Base-by-base conservation (phyloP, 2,113 vertebrate species). In the Osmerus mordax region DNA sequence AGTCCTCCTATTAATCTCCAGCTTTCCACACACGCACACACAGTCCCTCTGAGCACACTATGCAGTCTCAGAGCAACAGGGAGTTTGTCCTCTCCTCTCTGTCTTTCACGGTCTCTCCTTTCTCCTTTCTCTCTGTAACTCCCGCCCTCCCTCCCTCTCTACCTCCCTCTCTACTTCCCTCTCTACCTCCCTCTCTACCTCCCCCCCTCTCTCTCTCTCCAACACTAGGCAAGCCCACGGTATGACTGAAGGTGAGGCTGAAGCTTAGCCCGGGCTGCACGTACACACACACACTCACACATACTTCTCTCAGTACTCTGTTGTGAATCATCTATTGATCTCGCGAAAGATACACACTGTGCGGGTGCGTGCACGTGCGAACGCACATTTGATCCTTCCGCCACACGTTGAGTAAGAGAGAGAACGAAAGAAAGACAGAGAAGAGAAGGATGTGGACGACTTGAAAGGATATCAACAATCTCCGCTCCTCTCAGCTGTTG, bases 281-380 rank as follows among this genome's bases (percentile, higher is more conserved):
- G 14, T n/a, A 64, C 58, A n/a, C 28, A 67, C 53, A 32, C 23
- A 47, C 53, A 58, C 52, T 52, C 58, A n/a, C 28, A 67, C 63
- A 65, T 16, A 65, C 19, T 11, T 18, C 47, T 36, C 36, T 60
- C 51, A 54, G 23, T 54, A 32, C 14, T 12, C 18, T 36, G 23
- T 19, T 32, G 70, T 74, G 65, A 74, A 78, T 78, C 56, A 78
- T 41, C 36, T 54, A 65, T 56, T 60, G 62, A 73, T 73, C 61
- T 69, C 32, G 52, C 32, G 65, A 65, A 59, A 1, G 76, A 70
- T 36, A 66, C 36, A 66, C 51, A 51, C 6, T 12, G 21, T 19
- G 51, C 51, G 56, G 2, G 52, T 9, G 36, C 8, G 41, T 7
- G 55, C 4, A 4, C 8, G 15, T 4, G n/a, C 55, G 1, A 19